phyloP scores from a whole-genome alignment of 2,888 invertebrate species.

The Epirrhoe tristata region DNA sequence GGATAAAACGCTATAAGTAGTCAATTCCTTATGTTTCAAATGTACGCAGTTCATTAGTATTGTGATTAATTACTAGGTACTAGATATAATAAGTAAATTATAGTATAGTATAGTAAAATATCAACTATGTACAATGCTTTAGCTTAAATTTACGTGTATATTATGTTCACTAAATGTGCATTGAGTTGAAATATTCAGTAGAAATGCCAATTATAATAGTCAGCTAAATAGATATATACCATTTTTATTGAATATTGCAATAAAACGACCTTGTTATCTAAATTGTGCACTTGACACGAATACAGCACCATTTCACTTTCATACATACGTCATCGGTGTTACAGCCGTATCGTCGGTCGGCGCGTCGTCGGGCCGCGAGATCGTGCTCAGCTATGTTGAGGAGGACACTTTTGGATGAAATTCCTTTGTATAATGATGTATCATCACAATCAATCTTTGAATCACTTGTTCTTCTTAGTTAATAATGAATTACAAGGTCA shows the following conservation, averaged over 20 bases:
- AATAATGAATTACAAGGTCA: background rate
- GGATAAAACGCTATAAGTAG: background rate
- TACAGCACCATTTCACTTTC: constrained; percentile 84
- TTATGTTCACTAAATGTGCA: background rate
- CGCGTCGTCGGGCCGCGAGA: constrained; percentile 47
- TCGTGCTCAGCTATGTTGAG: constrained; percentile 37
- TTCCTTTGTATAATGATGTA: constrained; percentile 7
- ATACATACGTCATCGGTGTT: constrained; percentile 70
- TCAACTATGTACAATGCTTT: no score
- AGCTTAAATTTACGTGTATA: background rate
- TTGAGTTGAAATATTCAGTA: background rate
- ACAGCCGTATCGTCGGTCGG: constrained; percentile 55
- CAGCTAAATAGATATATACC: constrained; percentile 38
- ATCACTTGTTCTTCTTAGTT: background rate
- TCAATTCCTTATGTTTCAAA: background rate
- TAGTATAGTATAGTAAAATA: no score
- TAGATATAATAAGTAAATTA: no score
- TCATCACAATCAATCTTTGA: constrained; percentile 8
- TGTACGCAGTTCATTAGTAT: background rate
- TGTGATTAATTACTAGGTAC: background rate
- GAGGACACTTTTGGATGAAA: constrained; percentile 25
- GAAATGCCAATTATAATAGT: constrained; percentile 19
- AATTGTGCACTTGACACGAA: constrained; percentile 85
- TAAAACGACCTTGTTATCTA: constrained; percentile 82
- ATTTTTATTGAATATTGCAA: constrained; percentile 76